Base-by-base conservation (phyloP, 2,113 vertebrate species). In the Channa maculata region DNA sequence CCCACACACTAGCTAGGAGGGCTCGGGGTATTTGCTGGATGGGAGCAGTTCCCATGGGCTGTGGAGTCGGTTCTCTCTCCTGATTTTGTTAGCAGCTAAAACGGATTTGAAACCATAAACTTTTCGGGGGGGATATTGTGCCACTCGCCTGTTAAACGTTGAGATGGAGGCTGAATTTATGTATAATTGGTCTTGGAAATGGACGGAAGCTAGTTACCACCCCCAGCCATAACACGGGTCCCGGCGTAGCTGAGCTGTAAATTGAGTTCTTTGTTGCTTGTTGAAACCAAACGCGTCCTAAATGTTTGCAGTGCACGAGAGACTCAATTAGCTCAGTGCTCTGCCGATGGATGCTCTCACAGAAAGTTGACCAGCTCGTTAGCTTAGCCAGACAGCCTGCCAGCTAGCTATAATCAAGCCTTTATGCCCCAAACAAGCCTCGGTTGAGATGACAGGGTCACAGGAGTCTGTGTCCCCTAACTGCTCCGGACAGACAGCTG, bases 21-120 rank as follows among this genome's bases (percentile, higher is more conserved):
- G 89, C 67, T 79, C 74, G 3, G 92, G 83, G 52, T 92, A 90
- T 79, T 72, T 89, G 53, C 86, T 91, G 91, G 90, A 77, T 43
- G 38, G 3, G 41, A 71, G 48, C 75, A 24, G 67, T 62, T 85
- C 88, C 86, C 88, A 79, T 57, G 73, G 82, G 79, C 67, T 52
- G 59, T 3, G 51, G 82, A 86, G 71, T 79, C 78, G 58, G 70
- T 60, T 74, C 41, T 53, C 48, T 57, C 43, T 33, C 2, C 8
- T 5, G 12, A 38, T 5, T 58, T 55, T 57, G 0, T 38, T 5
- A 64, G 8, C 13, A 1, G 6, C 38, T 36, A 2, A 2, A 6
- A 0, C 24, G 5, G 2, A 6, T 54, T 66, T 55, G 2, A 50
- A 59, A 54, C 10, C 6, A 13, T 3, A 5, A 0, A 5, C 36